Evolutionary conservation across 2,797 vertebrate species (phyloP).

Genomic region (Sebastes hubbsi): DNA sequence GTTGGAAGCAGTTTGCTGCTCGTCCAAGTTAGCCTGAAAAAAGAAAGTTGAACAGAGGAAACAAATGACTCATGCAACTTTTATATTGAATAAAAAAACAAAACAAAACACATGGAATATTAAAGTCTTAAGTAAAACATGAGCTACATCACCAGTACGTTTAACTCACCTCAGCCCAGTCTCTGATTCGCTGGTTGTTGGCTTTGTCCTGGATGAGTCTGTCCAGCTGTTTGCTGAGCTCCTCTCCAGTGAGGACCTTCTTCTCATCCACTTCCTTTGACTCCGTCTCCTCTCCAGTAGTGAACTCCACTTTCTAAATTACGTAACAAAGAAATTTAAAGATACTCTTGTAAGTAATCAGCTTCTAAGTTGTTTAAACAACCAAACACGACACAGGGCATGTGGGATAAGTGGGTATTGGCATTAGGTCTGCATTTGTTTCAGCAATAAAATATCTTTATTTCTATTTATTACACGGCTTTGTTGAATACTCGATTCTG

Average conservation of each 20-base stretch:
- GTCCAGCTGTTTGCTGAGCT: slow-evolving; percentile 89
- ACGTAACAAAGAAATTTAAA: not conserved
- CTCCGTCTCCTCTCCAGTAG: slow-evolving; percentile 84
- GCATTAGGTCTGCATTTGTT: not conserved
- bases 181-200: slow-evolving; percentile 90
- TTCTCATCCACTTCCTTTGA: slow-evolving; percentile 81
- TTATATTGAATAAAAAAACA: not conserved
- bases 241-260: slow-evolving; percentile 83
- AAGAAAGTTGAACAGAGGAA: not conserved
- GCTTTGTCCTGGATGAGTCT: slow-evolving; percentile 90
- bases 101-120: not conserved
- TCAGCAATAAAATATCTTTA: not conserved
- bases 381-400: not conserved
- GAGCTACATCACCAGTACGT: not conserved
- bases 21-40: slow-evolving; percentile 90
- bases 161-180: slow-evolving; percentile 93
- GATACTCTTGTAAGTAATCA: not conserved
- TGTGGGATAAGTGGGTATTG: not conserved
- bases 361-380: not conserved
- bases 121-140: not conserved
- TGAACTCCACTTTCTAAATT: slow-evolving; percentile 93
- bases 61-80: not conserved
- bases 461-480: not conserved
- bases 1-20: slow-evolving; percentile 88
- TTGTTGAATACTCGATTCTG: too few species aligned